Evolutionary conservation across 2,888 invertebrate species (phyloP).

Genomic region (Diabrotica balteata): DNA sequence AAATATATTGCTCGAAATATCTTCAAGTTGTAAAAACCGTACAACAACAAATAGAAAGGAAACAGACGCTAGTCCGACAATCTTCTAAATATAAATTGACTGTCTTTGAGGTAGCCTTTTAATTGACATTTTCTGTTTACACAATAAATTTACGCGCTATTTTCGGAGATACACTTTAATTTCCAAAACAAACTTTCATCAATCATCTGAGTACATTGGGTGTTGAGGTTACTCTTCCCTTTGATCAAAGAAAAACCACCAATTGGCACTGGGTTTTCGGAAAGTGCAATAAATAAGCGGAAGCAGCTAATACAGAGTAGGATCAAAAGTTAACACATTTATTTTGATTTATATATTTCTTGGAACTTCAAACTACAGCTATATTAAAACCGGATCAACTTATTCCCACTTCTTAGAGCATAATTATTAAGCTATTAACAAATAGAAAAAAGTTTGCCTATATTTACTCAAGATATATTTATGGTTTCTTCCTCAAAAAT

Average conservation of each 20-base stretch:
- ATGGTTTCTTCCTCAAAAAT: no score
- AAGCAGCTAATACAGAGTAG: constrained; percentile 3
- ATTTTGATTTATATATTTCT: no score
- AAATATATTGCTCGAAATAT: constrained; percentile 36
- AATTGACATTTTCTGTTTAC: constrained; percentile 42
- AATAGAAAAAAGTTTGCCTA: no score
- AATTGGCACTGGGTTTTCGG: not conserved
- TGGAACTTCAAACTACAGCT: no score
- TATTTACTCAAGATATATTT: no score
- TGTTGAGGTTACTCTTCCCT: constrained; percentile 24
- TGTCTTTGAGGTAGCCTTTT: constrained; percentile 39
- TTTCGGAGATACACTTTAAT: constrained; percentile 37
- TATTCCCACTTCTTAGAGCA: no score
- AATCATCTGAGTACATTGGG: constrained; percentile 31
- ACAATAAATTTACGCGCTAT: constrained; percentile 39
- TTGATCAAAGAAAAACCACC: constrained; percentile 28
- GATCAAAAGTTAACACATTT: no score
- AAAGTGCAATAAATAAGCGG: constrained; percentile 21
- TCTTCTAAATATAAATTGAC: constrained; percentile 39
- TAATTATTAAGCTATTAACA: no score
- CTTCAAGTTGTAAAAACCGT: constrained; percentile 31
- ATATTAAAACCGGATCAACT: no score
- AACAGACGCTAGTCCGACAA: constrained; percentile 33
- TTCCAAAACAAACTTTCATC: constrained; percentile 37
- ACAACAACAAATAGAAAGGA: constrained; percentile 31